Percentiles rank a stretch among this genome's conserved stretches.
Conservation (phyloP, 1,140 invertebrate species). For the Zaprionus lachaisei region DNA sequence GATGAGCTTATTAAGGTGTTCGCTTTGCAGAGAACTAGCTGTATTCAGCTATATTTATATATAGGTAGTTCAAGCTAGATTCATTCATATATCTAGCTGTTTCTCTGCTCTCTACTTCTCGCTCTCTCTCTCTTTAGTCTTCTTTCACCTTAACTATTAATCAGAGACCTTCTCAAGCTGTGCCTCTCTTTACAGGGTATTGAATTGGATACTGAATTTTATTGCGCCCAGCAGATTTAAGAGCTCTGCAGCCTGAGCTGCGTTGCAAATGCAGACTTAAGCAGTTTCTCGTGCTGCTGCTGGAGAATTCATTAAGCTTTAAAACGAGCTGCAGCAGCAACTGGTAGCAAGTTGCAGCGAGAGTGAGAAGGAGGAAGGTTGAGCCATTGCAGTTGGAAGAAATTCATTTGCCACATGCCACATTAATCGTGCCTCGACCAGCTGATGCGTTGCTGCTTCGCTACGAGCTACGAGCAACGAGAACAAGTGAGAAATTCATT, state of each 20-base stretch:
- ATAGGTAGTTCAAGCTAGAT: no score
- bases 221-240: conserved; percentile 68
- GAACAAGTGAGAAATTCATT: conserved; percentile 73
- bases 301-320: conserved; percentile 42
- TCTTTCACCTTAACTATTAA: no score
- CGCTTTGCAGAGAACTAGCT: background rate
- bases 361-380: background rate
- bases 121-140: no score
- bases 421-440: conserved; percentile 66
- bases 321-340: conserved; percentile 24
- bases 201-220: conserved; percentile 31
- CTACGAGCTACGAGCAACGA: background rate
- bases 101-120: no score
- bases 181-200: background rate
- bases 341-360: background rate
- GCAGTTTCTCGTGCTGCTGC: conserved; percentile 2
- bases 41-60: no score
- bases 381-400: conserved; percentile 27
- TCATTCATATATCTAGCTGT: no score
- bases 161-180: background rate
- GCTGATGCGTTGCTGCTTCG: conserved; percentile 33
- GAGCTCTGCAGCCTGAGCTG: conserved; percentile 29
- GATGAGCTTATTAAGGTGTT: background rate
- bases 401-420: conserved; percentile 54
- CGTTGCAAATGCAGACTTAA: conserved; percentile 36